Conservation (phyloP, 2,888 invertebrate genomes). For the Iselma pallidipennis region DNA sequence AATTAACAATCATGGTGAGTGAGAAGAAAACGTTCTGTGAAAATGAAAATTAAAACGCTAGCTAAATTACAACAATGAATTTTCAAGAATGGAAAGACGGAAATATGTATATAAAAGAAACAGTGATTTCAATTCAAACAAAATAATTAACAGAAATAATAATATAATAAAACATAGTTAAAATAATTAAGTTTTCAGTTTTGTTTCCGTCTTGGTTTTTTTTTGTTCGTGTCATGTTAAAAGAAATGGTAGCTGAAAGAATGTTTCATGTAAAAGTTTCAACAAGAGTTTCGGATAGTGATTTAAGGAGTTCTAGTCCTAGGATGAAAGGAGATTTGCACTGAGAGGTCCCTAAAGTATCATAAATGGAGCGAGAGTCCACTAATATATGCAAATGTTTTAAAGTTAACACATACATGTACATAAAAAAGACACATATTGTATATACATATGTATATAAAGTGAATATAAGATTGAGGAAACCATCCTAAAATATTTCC, state of each 20-base stretch:
- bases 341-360: constrained; percentile 43
- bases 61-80: constrained; percentile 50
- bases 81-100: constrained; percentile 15
- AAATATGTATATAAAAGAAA: background rate
- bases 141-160: too few relatives aligned
- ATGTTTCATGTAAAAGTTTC: constrained; percentile 16
- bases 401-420: background rate
- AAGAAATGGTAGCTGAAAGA: background rate
- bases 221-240: background rate
- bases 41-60: constrained; percentile 55
- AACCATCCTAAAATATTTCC: too few relatives aligned
- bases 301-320: constrained; percentile 25
- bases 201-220: background rate
- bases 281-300: constrained; percentile 15
- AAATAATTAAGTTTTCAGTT: background rate
- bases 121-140: too few relatives aligned
- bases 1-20: constrained; percentile 57
- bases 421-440: too few relatives aligned
- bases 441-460: too few relatives aligned
- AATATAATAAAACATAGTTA: background rate
- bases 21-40: constrained; percentile 48
- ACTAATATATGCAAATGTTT: constrained; percentile 48
- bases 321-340: constrained; percentile 31
- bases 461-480: too few relatives aligned
- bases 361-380: constrained; percentile 44